phyloP scores from a whole-genome alignment of 1,140 invertebrate genomes.

The Drosophila quadrilineata region DNA sequence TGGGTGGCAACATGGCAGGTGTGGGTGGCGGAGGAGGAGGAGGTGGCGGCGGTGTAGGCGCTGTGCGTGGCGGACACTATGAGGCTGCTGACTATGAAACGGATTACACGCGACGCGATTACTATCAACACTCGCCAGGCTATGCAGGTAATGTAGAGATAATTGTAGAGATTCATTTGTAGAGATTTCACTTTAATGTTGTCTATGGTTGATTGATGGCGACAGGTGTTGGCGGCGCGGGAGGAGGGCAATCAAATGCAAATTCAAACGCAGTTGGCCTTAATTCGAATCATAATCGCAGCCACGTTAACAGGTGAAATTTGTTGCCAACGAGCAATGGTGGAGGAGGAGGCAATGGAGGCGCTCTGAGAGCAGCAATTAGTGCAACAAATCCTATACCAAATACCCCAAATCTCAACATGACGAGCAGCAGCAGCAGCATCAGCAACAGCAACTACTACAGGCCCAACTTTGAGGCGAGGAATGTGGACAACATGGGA shows the following conservation, averaged over 20 bases:
- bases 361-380: slow-evolving; percentile 29
- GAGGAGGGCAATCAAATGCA: slow-evolving; percentile 60
- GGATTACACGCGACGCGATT: slow-evolving; percentile 69
- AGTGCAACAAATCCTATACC: slow-evolving; percentile 44
- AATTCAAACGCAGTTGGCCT: slow-evolving; percentile 60
- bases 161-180: neutral
- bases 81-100: slow-evolving; percentile 70
- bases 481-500: slow-evolving; percentile 34
- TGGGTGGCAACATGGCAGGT: too few species aligned
- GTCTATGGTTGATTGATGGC: neutral
- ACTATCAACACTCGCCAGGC: slow-evolving; percentile 74
- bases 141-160: slow-evolving; percentile 53
- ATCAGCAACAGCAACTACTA: slow-evolving; percentile 29
- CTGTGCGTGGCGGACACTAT: slow-evolving; percentile 55
- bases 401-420: slow-evolving; percentile 50
- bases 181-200: neutral
- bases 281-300: slow-evolving; percentile 78
- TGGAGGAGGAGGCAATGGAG: slow-evolving; percentile 26
- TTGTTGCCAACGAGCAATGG: slow-evolving; percentile 53
- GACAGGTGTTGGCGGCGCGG: slow-evolving; percentile 34
- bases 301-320: slow-evolving; percentile 81
- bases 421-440: slow-evolving; percentile 29
- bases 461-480: slow-evolving; percentile 25
- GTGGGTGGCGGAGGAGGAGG: slow-evolving; percentile 46
- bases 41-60: slow-evolving; percentile 38